Evolutionary conservation across 2,888 invertebrate species (phyloP), one percentile per base, ranked within the genome.

Genomic region (Stenchaetothrips biformis): DNA sequence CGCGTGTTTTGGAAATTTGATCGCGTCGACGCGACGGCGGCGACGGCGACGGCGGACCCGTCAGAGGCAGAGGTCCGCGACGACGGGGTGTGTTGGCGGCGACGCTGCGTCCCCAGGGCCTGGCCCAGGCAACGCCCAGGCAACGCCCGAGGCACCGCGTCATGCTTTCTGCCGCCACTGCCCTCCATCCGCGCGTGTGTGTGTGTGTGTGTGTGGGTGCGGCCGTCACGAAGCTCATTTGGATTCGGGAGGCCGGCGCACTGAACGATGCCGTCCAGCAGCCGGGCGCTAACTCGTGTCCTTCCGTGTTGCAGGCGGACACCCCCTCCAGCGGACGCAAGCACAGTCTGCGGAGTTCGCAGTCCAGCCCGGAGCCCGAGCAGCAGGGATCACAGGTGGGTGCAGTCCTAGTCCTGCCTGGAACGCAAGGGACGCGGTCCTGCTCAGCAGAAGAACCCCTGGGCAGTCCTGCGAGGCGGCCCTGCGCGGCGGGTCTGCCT

Each of bases 301-400:
- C 53, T 53, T 4, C 2, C 21, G 21, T 74, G 67, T 74, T 74
- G 67, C 67, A 74, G 67, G 11, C 67, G 25, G 25, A 74, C 11
- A 25, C 67, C 11, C 67, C 67, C 25, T 74, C 67, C 67, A 74
- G 67, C 67, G 67, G 11, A 11, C 67, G 67, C 9, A 74, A 74
- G 25, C 7, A 74, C 67, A 74, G 67, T 11, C 67, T 74, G 67
- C 25, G 67, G 25, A 74, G 67, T 25, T 74, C 67, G 21, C 21
- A 74, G 67, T 74, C 67, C 25, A 74, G 67, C 25, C 67, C 67
- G 9, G 67, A 74, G 11, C 67, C 67, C 67, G 67, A 74, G 8
- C 67, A 74, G 6, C 67, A 74, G 67, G 67, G 25, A 25, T 74
- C 67, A 11, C 67, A 74, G 67, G 67, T 74, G 25, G 25, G 67